phyloP scores from a whole-genome alignment of 2,888 invertebrate genomes.

The Drosophila nigricruria region DNA sequence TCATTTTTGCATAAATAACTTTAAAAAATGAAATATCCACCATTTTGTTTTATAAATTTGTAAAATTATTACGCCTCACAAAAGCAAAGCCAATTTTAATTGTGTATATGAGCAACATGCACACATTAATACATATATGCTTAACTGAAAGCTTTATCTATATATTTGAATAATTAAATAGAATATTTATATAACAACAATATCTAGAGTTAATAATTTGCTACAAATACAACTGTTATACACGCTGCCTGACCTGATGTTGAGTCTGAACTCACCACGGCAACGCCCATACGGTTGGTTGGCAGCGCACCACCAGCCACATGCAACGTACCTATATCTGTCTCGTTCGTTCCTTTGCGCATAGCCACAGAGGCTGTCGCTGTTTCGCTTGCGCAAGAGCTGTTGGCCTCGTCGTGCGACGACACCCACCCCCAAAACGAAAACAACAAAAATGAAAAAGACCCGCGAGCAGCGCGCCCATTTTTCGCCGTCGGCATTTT shows the following conservation, averaged over 20 bases:
- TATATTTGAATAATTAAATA: neutral
- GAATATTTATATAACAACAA: neutral
- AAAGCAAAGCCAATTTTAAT: neutral
- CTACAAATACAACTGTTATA: conserved; percentile 49
- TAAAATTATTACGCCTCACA: neutral
- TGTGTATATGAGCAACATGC: neutral
- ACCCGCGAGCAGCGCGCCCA: conserved; percentile 55
- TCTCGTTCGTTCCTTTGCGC: conserved; percentile 36
- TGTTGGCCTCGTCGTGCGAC: conserved; percentile 16
- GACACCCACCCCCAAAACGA: conserved; percentile 53
- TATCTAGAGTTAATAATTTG: neutral
- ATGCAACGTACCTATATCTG: neutral
- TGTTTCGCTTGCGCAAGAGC: conserved; percentile 10
- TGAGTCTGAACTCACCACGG: conserved; percentile 47
- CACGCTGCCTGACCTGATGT: conserved; percentile 26
- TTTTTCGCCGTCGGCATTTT: conserved; percentile 72
- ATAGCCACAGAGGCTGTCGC: neutral
- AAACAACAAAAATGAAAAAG: neutral
- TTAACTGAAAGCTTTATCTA: neutral
- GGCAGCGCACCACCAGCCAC: conserved; percentile 36
- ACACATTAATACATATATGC: neutral
- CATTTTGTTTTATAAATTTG: too few relatives aligned
- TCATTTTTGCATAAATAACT: neutral
- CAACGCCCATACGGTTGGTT: conserved; percentile 38
- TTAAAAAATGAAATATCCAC: neutral